phyloP scores from a whole-genome alignment of 1,140 invertebrate species.

The Whitmania pigra region DNA sequence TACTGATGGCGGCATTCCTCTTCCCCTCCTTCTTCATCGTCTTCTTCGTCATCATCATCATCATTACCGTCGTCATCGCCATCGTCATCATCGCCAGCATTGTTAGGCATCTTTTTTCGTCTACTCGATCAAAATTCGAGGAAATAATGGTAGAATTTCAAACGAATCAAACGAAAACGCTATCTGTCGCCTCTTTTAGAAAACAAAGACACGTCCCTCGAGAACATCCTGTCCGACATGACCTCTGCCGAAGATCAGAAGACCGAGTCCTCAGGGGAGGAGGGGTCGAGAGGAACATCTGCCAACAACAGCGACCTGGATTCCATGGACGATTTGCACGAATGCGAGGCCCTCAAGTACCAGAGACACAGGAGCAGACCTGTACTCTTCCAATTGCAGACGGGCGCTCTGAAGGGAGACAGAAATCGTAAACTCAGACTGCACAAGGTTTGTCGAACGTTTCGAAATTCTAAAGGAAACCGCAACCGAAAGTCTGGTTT shows the following conservation, averaged over 20 bases:
- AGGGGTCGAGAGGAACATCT: too few species aligned
- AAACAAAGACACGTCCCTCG: too few species aligned
- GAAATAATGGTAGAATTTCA: too few species aligned
- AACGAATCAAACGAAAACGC: too few species aligned
- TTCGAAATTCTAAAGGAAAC: too few species aligned
- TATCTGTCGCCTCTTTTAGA: too few species aligned
- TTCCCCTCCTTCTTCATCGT: conserved; percentile 19
- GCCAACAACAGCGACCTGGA: neutral
- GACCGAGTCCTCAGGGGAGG: too few species aligned
- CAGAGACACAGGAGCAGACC: conserved; percentile 13
- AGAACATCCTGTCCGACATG: too few species aligned
- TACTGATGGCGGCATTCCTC: neutral
- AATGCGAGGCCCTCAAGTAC: conserved; percentile 15
- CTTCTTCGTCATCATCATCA: conserved; percentile 24
- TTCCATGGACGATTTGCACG: neutral
- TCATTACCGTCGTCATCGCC: conserved; percentile 23
- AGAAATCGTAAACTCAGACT: conserved; percentile 15
- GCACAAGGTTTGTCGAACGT: too few species aligned
- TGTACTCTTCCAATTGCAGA: conserved; percentile 12
- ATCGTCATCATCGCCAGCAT: conserved; percentile 22
- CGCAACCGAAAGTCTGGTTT: too few species aligned
- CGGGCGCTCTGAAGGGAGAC: neutral
- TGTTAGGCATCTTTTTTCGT: neutral
- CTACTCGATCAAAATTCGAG: too few species aligned
- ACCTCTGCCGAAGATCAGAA: too few species aligned